A percentile compares a stretch with the other conserved stretches of the same genome.
These are phyloP conservation scores for Gymnosoma rotundatum DNA, from an alignment of 2,888 invertebrate genomes.

Conservation along the genomic window DNA sequence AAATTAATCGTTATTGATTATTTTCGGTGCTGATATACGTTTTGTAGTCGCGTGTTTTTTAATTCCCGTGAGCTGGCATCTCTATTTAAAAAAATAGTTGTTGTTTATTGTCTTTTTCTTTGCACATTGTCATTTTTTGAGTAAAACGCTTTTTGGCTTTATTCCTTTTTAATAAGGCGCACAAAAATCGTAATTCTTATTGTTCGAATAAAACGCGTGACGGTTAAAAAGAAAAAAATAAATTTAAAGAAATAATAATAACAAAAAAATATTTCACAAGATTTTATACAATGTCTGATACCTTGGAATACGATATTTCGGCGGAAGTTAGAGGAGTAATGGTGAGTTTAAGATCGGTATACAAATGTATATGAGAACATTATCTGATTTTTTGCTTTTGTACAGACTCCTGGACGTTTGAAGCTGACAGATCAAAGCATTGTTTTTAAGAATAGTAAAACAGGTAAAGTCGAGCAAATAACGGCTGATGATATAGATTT, in stretches of 20 bases:
- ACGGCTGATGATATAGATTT: constrained; percentile 92
- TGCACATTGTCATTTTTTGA: neutral
- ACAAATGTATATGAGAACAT: neutral
- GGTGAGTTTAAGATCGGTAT: constrained; percentile 84
- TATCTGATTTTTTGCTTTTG: neutral
- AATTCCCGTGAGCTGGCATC: too few relatives aligned
- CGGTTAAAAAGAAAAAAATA: neutral
- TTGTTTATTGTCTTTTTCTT: neutral
- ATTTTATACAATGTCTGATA: constrained; percentile 85
- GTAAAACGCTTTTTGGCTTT: constrained; percentile 18
- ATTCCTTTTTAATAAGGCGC: constrained; percentile 50
- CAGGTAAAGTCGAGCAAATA: constrained; percentile 97
- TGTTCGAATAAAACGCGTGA: constrained; percentile 46
- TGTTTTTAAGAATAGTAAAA: constrained; percentile 96
- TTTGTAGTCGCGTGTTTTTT: too few relatives aligned
- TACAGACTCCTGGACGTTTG: constrained; percentile 93
- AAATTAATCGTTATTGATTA: too few relatives aligned
- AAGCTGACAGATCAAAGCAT: constrained; percentile 96
- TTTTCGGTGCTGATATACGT: too few relatives aligned
- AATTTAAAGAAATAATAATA: neutral
- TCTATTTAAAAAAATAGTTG: too few relatives aligned
- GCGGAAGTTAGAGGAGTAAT: constrained; percentile 93
- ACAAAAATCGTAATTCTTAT: constrained; percentile 48
- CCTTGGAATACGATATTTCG: constrained; percentile 93
- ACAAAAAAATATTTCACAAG: neutral